Percentiles rank a stretch among this genome's conserved stretches.
phyloP scores from a whole-genome alignment of 1,140 invertebrate genomes.

The Aricia agestis region DNA sequence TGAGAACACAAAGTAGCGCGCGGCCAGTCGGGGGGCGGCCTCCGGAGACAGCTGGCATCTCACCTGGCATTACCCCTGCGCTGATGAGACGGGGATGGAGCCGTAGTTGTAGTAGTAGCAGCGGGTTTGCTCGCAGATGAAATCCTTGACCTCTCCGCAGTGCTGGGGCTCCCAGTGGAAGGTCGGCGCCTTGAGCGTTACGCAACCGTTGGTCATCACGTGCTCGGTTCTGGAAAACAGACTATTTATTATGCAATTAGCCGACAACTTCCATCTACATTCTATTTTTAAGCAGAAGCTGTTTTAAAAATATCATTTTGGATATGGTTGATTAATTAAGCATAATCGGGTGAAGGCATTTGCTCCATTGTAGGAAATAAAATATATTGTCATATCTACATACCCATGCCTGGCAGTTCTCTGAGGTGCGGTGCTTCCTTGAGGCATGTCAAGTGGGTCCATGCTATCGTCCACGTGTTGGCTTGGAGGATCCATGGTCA shows the following conservation, averaged over 20 bases:
- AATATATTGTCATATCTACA: slow-evolving; percentile 33
- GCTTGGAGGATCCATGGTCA: slow-evolving; percentile 62
- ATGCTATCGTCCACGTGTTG: slow-evolving; percentile 70
- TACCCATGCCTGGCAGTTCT: slow-evolving; percentile 86
- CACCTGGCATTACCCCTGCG: slow-evolving; percentile 88
- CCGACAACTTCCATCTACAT: neutral
- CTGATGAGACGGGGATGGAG: slow-evolving; percentile 89
- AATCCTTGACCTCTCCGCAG: slow-evolving; percentile 89
- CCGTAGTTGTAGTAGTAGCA: slow-evolving; percentile 95
- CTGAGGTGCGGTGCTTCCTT: slow-evolving; percentile 84
- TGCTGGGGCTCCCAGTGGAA: slow-evolving; percentile 88
- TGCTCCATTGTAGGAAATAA: too few relatives aligned
- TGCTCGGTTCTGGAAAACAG: slow-evolving; percentile 75
- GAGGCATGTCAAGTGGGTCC: slow-evolving; percentile 76
- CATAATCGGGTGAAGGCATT: too few relatives aligned
- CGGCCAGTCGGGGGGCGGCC: slow-evolving; percentile 61
- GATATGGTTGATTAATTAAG: too few relatives aligned
- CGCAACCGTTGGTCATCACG: slow-evolving; percentile 82
- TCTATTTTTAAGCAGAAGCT: too few relatives aligned
- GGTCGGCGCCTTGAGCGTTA: slow-evolving; percentile 83
- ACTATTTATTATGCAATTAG: slow-evolving; percentile 62
- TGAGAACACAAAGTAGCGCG: slow-evolving; percentile 43
- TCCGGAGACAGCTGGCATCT: slow-evolving; percentile 75
- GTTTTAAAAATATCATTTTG: too few relatives aligned
- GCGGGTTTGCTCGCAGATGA: slow-evolving; percentile 91